phyloP scores from a whole-genome alignment of 2,113 vertebrate species.

The Dermatemys mawii region DNA sequence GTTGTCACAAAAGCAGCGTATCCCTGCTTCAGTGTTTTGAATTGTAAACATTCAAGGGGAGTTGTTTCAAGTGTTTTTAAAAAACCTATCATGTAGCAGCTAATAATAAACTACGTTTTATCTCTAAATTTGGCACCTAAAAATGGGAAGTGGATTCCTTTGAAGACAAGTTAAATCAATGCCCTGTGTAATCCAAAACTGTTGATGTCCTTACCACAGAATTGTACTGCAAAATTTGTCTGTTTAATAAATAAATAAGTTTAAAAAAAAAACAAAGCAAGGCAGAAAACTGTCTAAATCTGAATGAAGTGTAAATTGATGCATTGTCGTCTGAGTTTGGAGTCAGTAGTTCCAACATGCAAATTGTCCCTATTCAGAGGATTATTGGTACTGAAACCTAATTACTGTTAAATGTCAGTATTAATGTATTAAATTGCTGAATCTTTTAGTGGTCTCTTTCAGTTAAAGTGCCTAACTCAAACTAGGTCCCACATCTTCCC shows the following conservation, averaged over 20 bases:
- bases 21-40: not conserved
- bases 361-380: not conserved
- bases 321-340: not conserved
- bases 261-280: not conserved
- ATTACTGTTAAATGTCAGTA: not conserved
- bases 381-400: not conserved
- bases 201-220: not conserved
- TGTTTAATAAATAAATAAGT: no score
- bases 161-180: no score
- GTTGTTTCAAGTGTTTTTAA: no score
- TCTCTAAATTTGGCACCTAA: no score
- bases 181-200: no score
- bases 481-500: not conserved
- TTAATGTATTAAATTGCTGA: not conserved
- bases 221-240: not conserved
- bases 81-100: no score
- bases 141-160: no score
- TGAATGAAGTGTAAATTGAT: not conserved
- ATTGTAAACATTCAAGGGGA: no score
- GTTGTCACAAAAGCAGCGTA: not conserved
- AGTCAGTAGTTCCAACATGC: not conserved
- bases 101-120: no score
- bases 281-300: not conserved
- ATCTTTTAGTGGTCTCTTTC: not conserved
- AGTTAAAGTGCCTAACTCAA: not conserved